These are phyloP conservation scores for Himantopus leucocephalus DNA, from an alignment of 2,113 vertebrate genomes.

Conservation along the genomic window DNA sequence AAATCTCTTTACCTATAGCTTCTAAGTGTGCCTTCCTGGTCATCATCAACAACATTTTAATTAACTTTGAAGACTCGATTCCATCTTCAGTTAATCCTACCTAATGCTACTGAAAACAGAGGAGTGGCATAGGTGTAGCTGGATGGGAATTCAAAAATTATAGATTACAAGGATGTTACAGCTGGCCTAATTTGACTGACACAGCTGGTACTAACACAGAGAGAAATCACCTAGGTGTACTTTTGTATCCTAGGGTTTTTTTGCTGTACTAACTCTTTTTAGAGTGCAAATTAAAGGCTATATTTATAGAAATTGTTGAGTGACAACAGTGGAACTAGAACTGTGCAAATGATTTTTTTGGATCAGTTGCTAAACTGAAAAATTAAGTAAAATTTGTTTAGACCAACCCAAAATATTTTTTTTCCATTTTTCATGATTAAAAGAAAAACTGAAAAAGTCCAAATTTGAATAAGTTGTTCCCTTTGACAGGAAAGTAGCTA, in stretches of 20 bases:
- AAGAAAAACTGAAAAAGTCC: background rate
- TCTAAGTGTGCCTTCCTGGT: background rate
- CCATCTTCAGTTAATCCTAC: background rate
- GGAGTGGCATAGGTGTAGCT: conserved; percentile 17
- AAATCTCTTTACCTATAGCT: background rate
- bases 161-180: background rate
- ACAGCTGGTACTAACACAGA: background rate
- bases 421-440: background rate
- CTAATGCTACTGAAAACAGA: conserved; percentile 9
- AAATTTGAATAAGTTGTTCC: background rate
- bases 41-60: background rate
- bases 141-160: conserved; percentile 13
- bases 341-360: background rate
- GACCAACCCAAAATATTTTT: background rate
- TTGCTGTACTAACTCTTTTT: background rate
- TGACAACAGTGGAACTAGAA: background rate
- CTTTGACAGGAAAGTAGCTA: background rate
- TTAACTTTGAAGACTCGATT: background rate
- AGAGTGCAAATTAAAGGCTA: background rate
- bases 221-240: background rate
- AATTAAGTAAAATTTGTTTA: background rate
- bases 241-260: background rate
- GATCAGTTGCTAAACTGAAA: background rate
- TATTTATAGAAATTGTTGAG: background rate
- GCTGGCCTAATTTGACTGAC: background rate